Percentiles rank a stretch among this genome's conserved stretches.
Conservation (phyloP, 2,113 vertebrate genomes). For the Misgurnus anguillicaudatus region DNA sequence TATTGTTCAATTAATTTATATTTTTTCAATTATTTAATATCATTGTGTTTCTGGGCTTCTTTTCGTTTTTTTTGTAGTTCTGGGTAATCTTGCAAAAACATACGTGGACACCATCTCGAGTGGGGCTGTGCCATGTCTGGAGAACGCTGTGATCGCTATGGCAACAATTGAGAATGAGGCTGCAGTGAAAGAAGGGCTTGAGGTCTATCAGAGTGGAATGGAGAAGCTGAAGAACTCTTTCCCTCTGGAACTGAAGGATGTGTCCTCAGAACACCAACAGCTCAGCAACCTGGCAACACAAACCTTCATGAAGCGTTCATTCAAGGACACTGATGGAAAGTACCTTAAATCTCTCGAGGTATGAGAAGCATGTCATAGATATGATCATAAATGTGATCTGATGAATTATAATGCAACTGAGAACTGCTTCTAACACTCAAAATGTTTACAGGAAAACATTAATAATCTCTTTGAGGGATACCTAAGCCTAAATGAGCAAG, state of each 20-base stretch:
- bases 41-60: not conserved
- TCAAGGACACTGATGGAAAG: slow-evolving; percentile 45
- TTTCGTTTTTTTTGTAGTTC: slow-evolving; percentile 36
- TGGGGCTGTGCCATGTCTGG: no score
- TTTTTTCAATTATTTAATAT: not conserved
- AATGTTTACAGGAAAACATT: no score
- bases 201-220: slow-evolving; percentile 51
- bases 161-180: no score
- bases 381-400: no score
- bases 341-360: slow-evolving; percentile 38
- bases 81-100: slow-evolving; percentile 47
- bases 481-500: no score
- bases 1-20: not conserved
- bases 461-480: no score
- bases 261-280: slow-evolving; percentile 55
- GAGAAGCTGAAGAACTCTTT: slow-evolving; percentile 43
- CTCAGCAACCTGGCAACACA: slow-evolving; percentile 47
- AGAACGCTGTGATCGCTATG: no score
- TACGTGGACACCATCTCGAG: no score
- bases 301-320: slow-evolving; percentile 58
- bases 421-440: no score
- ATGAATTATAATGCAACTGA: no score
- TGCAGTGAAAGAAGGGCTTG: slow-evolving; percentile 56
- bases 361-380: no score
- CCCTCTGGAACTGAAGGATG: slow-evolving; percentile 43